phyloP scores from a whole-genome alignment of 30 jellyfish, hydroid and myxozoan species.

The Mastigias papua region DNA sequence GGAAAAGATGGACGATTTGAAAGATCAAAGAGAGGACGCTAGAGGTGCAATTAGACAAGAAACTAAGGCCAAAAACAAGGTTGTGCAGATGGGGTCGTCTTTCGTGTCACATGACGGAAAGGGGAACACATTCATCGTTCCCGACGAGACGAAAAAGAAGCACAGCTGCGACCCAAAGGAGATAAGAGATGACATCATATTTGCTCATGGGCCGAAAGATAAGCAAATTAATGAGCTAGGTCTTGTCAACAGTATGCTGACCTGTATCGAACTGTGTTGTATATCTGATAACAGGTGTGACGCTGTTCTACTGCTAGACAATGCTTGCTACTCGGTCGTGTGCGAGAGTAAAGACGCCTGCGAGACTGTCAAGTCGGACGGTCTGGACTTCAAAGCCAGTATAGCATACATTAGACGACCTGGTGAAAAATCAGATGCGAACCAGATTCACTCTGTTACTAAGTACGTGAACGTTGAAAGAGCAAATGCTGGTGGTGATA shows the following conservation, averaged over 20 bases:
- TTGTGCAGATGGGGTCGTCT: slow-evolving; percentile 51
- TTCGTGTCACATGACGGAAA: slow-evolving; percentile 44
- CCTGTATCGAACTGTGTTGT: slow-evolving; percentile 86
- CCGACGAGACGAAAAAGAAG: slow-evolving; percentile 14
- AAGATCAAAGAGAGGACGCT: slow-evolving; percentile 17
- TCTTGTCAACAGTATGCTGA: slow-evolving; percentile 17
- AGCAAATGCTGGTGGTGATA: background rate
- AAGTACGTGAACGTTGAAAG: no score
- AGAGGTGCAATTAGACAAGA: slow-evolving; percentile 7
- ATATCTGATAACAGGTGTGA: slow-evolving; percentile 71
- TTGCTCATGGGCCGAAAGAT: slow-evolving; percentile 64
- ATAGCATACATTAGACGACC: slow-evolving; percentile 25
- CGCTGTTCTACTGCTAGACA: slow-evolving; percentile 73
- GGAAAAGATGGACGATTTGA: background rate
- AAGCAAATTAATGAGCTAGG: slow-evolving; percentile 71
- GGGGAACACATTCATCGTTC: slow-evolving; percentile 14
- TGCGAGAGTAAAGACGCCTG: slow-evolving; percentile 54
- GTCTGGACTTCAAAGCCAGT: slow-evolving; percentile 11
- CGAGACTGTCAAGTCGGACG: slow-evolving; percentile 9
- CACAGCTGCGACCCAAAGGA: slow-evolving; percentile 60
- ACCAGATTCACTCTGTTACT: background rate
- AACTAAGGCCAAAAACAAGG: background rate
- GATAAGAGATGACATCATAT: slow-evolving; percentile 24
- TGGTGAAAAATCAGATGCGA: background rate
- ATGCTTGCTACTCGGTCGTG: slow-evolving; percentile 73